phyloP scores from a whole-genome alignment of 2,888 invertebrate species.

The Sepiola atlantica region DNA sequence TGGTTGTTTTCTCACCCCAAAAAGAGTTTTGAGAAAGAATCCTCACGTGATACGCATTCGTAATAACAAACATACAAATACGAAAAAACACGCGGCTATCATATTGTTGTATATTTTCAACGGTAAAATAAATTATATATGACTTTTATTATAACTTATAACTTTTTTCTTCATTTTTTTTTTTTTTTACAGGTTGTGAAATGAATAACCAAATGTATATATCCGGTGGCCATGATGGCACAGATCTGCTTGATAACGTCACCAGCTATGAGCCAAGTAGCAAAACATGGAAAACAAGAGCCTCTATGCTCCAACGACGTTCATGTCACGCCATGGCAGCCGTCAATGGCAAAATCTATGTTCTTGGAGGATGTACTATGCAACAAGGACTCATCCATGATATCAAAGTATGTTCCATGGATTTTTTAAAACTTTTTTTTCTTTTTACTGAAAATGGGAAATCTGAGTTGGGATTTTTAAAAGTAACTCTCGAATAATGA shows the following conservation, averaged over 20 bases:
- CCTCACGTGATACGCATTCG: too few relatives aligned
- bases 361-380: conserved; percentile 57
- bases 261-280: conserved; percentile 52
- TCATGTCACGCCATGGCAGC: conserved; percentile 60
- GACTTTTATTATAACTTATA: not conserved
- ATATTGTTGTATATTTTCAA: not conserved
- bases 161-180: too few relatives aligned
- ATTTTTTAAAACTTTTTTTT: not conserved
- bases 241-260: conserved; percentile 53
- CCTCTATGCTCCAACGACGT: conserved; percentile 53
- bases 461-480: too few relatives aligned
- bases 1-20: too few relatives aligned
- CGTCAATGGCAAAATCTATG: conserved; percentile 52
- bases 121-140: not conserved
- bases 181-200: conserved; percentile 54
- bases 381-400: conserved; percentile 44
- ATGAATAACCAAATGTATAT: conserved; percentile 55
- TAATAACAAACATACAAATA: too few relatives aligned
- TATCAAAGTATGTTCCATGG: conserved; percentile 2
- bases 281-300: conserved; percentile 53
- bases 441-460: not conserved
- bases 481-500: too few relatives aligned
- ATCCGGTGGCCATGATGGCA: conserved; percentile 59
- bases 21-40: too few relatives aligned
- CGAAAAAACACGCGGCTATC: too few relatives aligned